Conservation (phyloP, 2,797 vertebrate genomes). For the Smutsia temminckii region DNA sequence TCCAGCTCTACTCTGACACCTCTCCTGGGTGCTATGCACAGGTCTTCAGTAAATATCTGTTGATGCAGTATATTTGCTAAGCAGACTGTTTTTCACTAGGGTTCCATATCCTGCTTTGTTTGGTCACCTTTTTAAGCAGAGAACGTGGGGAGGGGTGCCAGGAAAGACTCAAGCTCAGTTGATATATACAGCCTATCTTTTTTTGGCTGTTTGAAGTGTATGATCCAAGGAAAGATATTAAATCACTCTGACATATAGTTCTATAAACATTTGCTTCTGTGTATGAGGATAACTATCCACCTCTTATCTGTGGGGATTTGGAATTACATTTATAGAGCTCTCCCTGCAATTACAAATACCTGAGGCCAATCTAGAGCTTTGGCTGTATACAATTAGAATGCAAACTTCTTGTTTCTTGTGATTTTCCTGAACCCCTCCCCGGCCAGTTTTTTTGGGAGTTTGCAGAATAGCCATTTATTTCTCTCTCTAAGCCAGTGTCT, state of each 20-base stretch:
- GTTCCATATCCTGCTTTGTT: not conserved
- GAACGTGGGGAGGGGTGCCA: not conserved
- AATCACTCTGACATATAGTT: not conserved
- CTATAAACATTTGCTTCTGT: not conserved
- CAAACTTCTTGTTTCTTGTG: conserved; percentile 14
- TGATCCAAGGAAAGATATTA: not conserved
- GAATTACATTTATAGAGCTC: not conserved
- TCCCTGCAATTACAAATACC: not conserved
- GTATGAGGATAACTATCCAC: not conserved
- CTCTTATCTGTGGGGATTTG: conserved; percentile 10
- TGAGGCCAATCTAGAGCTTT: not conserved
- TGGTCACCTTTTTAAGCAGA: not conserved
- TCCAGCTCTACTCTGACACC: not conserved
- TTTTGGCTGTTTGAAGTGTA: not conserved
- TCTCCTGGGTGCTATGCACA: not conserved
- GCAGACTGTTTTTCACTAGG: not conserved
- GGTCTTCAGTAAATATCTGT: not conserved
- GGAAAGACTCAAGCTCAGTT: not conserved
- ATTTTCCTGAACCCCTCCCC: not conserved
- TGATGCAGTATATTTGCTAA: not conserved
- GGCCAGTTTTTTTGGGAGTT: not conserved
- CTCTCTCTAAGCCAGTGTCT: not conserved
- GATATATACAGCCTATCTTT: not conserved
- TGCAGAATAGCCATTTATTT: conserved; percentile 23
- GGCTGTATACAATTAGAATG: not conserved